phyloP scores from a whole-genome alignment of 2,797 vertebrate genomes.

The Chrosomus eos region DNA sequence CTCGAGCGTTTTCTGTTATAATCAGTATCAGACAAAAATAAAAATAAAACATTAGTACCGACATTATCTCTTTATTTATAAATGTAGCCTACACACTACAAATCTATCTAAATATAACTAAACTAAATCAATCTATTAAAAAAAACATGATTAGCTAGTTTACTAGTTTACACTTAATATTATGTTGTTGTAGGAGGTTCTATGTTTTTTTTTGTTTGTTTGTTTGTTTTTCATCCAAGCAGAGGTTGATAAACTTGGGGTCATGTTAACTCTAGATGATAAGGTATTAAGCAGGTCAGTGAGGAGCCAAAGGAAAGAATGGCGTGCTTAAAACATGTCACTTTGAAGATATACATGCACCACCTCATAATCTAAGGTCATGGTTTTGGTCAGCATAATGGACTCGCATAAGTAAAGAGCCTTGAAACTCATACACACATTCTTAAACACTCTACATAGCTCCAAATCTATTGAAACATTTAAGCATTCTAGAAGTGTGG shows the following conservation, averaged over 20 bases:
- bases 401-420: not conserved
- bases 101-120: not conserved
- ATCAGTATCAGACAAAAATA: not conserved
- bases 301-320: conserved; percentile 18
- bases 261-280: conserved; percentile 28
- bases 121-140: not conserved
- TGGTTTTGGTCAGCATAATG: conserved; percentile 5
- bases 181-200: not conserved
- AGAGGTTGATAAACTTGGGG: conserved; percentile 11
- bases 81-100: not conserved
- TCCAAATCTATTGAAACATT: not conserved
- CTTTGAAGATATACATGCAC: conserved; percentile 29
- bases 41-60: not conserved
- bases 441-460: not conserved
- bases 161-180: not conserved
- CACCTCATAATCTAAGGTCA: conserved; percentile 23
- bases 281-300: conserved; percentile 29
- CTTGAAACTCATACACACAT: not conserved
- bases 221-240: not conserved
- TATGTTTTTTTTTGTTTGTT: not conserved
- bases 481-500: not conserved
- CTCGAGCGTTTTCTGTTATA: not conserved
- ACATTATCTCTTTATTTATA: not conserved
- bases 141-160: not conserved
- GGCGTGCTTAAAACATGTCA: not conserved